These are phyloP conservation scores for Drosophila colorata DNA, from an alignment of 2,888 invertebrate genomes.

Conservation along the genomic window DNA sequence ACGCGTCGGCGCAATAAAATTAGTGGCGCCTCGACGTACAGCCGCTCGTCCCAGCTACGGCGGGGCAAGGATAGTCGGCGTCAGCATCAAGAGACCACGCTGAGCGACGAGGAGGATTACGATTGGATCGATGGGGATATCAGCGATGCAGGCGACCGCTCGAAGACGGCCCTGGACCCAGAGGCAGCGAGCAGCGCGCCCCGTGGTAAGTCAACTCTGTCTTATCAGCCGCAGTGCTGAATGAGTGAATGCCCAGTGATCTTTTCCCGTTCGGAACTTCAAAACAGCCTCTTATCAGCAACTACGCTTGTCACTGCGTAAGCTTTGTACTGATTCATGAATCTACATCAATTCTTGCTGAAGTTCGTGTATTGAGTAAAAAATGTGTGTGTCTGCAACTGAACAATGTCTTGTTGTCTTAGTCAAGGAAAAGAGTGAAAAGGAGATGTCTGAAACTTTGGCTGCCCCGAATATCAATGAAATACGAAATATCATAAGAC, in stretches of 20 bases:
- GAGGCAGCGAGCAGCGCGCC: slow-evolving; percentile 35
- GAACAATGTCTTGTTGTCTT: slow-evolving; percentile 14
- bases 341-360: slow-evolving; percentile 31
- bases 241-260: slow-evolving; percentile 28
- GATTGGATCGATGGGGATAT: slow-evolving; percentile 60
- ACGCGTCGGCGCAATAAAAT: slow-evolving; percentile 22
- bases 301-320: slow-evolving; percentile 3
- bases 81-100: slow-evolving; percentile 6
- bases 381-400: background rate
- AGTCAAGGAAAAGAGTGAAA: background rate
- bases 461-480: too few species aligned
- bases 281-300: slow-evolving; percentile 47
- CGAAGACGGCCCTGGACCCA: slow-evolving; percentile 22
- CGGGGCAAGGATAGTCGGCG: slow-evolving; percentile 25
- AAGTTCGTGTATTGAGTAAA: background rate
- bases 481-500: too few species aligned
- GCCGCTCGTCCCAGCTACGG: background rate
- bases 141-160: slow-evolving; percentile 44
- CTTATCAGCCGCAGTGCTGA: slow-evolving; percentile 39
- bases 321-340: slow-evolving; percentile 27
- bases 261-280: slow-evolving; percentile 34
- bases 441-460: background rate
- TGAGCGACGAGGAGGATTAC: slow-evolving; percentile 47
- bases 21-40: slow-evolving; percentile 5
- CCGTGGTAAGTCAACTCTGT: slow-evolving; percentile 50